Conservation (phyloP, 2,888 invertebrate species). For the Syrista parreyssii region DNA sequence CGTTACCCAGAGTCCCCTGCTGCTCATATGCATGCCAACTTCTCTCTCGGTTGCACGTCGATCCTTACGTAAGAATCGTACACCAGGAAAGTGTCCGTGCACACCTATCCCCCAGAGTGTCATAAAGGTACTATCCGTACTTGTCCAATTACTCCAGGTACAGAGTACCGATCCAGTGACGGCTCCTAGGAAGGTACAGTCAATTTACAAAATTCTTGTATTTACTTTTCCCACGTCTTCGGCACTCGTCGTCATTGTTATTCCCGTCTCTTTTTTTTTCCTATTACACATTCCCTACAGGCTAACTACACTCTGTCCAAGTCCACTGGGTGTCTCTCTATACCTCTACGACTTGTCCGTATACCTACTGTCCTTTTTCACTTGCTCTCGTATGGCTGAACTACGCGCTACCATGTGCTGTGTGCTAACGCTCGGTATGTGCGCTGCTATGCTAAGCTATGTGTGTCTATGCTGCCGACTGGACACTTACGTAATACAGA, state of each 20-base stretch:
- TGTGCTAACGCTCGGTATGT: slow-evolving; percentile 25
- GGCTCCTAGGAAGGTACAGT: background rate
- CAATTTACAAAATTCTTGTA: background rate
- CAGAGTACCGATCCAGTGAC: no score
- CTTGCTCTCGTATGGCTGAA: background rate
- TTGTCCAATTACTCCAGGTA: background rate
- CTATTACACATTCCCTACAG: background rate
- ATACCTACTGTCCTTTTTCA: background rate
- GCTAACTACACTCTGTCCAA: background rate
- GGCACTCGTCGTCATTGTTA: background rate
- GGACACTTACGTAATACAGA: slow-evolving; percentile 61
- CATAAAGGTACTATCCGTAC: background rate
- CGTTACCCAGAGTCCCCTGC: background rate
- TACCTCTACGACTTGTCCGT: background rate
- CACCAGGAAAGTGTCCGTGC: background rate
- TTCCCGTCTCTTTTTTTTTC: background rate
- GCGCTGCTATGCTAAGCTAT: slow-evolving; percentile 36
- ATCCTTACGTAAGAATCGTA: background rate
- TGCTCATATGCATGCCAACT: background rate
- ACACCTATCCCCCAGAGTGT: background rate
- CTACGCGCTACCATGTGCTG: background rate
- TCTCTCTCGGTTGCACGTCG: background rate
- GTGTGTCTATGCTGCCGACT: slow-evolving; percentile 41
- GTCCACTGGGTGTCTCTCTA: background rate
- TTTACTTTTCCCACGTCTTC: background rate